These are phyloP conservation scores for Diadema setosum DNA, from an alignment of 35 echinoderm and acorn worm species.

Conservation along the genomic window DNA sequence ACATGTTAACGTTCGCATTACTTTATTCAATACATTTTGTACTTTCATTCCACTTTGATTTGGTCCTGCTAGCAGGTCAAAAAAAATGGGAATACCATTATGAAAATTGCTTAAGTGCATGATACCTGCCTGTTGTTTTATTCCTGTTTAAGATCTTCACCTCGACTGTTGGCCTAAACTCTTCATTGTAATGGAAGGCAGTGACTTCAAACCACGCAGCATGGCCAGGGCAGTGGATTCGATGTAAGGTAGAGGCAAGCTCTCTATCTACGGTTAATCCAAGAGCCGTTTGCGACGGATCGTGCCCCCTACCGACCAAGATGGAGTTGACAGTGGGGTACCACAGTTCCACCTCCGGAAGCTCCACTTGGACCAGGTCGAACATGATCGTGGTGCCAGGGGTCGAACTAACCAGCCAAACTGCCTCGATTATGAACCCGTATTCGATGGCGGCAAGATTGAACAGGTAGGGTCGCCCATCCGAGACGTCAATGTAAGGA, in stretches of 20 bases:
- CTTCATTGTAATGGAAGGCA: background rate
- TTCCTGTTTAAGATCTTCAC: background rate
- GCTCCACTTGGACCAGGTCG: background rate
- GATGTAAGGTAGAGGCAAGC: background rate
- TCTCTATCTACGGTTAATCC: background rate
- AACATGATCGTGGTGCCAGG: background rate
- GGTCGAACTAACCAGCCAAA: background rate
- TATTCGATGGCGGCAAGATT: background rate
- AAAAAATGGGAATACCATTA: too few species aligned
- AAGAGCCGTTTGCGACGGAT: background rate
- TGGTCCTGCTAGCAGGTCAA: too few species aligned
- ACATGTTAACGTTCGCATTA: too few species aligned
- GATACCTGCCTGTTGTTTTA: background rate
- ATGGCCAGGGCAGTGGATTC: background rate
- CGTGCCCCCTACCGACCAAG: background rate
- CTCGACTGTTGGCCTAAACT: background rate
- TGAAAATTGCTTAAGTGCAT: too few species aligned
- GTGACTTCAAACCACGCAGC: background rate
- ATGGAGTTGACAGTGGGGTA: background rate
- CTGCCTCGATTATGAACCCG: background rate
- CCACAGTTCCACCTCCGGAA: background rate
- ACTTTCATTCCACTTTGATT: too few species aligned
- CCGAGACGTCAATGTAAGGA: background rate
- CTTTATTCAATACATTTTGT: too few species aligned
- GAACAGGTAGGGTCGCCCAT: background rate